These are phyloP conservation scores for Hemicrepidius hirtus DNA, from an alignment of 2,888 invertebrate genomes.

Conservation along the genomic window DNA sequence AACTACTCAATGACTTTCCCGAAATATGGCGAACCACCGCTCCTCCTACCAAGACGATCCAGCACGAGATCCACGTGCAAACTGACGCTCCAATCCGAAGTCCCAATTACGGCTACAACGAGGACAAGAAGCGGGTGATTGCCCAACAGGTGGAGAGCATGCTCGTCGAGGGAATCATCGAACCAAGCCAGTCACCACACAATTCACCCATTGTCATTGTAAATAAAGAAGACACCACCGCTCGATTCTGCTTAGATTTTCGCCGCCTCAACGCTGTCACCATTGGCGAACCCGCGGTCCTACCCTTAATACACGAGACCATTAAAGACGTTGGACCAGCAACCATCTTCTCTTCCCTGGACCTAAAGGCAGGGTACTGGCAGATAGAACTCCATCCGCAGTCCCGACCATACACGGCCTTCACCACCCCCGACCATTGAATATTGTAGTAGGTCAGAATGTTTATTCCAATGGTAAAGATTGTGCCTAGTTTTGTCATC, in stretches of 20 bases:
- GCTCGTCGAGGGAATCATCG: too few relatives aligned
- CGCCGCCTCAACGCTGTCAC: too few relatives aligned
- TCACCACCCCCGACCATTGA: conserved; percentile 59
- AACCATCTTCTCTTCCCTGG: conserved; percentile 2
- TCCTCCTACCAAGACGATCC: background rate
- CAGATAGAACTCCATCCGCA: conserved; percentile 43
- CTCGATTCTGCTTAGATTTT: too few relatives aligned
- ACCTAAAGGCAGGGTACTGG: background rate
- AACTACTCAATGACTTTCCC: background rate
- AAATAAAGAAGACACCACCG: too few relatives aligned
- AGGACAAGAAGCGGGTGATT: too few relatives aligned
- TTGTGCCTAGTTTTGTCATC: too few relatives aligned
- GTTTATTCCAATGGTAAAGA: too few relatives aligned
- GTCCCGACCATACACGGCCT: conserved; percentile 53
- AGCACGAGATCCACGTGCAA: background rate
- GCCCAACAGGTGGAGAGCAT: too few relatives aligned
- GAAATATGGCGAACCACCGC: background rate
- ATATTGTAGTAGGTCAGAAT: too few relatives aligned
- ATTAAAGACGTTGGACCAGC: background rate
- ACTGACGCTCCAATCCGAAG: background rate
- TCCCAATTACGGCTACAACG: background rate
- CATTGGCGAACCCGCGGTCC: too few relatives aligned
- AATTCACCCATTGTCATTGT: too few relatives aligned
- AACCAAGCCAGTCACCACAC: too few relatives aligned
- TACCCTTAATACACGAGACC: conserved; percentile 57